A percentile compares a stretch with the other conserved stretches of the same genome.
These are phyloP conservation scores for Uria aalge DNA, from an alignment of 2,113 vertebrate genomes.

Conservation along the genomic window DNA sequence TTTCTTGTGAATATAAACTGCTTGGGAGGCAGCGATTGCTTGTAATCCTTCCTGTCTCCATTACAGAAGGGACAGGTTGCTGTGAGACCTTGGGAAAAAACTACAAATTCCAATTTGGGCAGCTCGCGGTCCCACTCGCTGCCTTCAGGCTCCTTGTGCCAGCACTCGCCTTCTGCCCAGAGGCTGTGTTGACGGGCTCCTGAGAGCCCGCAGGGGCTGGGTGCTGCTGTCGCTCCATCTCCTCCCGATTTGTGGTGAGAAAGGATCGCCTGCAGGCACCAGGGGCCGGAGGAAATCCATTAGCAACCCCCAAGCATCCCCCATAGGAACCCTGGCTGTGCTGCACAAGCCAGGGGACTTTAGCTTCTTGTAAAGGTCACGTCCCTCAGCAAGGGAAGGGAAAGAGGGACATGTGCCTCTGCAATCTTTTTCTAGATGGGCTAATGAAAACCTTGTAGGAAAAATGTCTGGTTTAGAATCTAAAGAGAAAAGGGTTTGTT, in stretches of 20 bases:
- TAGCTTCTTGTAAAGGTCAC: not conserved
- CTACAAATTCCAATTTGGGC: not conserved
- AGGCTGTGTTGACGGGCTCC: not conserved
- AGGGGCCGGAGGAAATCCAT: not conserved
- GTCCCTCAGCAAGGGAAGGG: not conserved
- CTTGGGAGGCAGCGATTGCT: not conserved
- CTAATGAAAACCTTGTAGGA: not conserved
- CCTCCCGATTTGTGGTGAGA: not conserved
- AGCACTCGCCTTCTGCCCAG: not conserved
- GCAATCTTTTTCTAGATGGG: not conserved
- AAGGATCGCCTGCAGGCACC: not conserved
- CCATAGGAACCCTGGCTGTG: not conserved
- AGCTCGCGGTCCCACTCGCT: not conserved
- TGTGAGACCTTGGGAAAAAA: not conserved
- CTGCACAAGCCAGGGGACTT: not conserved
- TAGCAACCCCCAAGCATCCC: not conserved
- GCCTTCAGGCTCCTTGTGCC: not conserved
- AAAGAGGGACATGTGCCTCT: not conserved
- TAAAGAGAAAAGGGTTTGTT: not conserved
- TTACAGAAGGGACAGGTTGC: not conserved
- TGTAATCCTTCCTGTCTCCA: not conserved
- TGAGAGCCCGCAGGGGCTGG: not conserved
- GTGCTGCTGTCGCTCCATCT: not conserved
- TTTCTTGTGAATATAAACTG: not conserved
- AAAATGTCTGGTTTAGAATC: not conserved